phyloP scores from a whole-genome alignment of 2,888 invertebrate species.

The Caenorhabditis doughertyi region DNA sequence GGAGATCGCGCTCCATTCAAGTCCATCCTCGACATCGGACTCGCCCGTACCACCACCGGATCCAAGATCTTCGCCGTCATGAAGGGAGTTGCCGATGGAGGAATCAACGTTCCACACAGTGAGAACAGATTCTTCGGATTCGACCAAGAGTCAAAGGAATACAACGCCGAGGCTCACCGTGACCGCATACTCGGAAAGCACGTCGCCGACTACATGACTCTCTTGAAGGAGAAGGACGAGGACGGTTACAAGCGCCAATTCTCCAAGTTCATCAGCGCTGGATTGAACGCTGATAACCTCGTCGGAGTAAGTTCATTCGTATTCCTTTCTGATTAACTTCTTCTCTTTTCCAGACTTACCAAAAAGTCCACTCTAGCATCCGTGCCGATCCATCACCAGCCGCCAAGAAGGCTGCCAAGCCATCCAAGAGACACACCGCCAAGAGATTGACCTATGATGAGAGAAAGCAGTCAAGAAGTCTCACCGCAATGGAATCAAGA shows the following conservation, averaged over 20 bases:
- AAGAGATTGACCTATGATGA: constrained; percentile 93
- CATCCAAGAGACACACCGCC: constrained; percentile 88
- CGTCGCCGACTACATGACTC: constrained; percentile 97
- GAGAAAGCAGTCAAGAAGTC: constrained; percentile 95
- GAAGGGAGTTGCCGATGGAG: constrained; percentile 99
- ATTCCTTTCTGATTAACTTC: background rate
- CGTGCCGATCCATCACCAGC: constrained; percentile 89
- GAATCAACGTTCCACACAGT: constrained; percentile 97
- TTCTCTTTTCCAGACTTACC: constrained; percentile 89
- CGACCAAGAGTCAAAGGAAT: constrained; percentile 93
- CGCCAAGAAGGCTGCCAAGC: constrained; percentile 77
- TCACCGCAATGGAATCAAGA: constrained; percentile 97
- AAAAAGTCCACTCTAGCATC: constrained; percentile 95
- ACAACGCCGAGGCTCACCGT: constrained; percentile 93
- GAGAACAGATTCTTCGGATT: constrained; percentile 98
- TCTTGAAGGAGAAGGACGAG: constrained; percentile 92
- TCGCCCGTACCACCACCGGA: constrained; percentile 97
- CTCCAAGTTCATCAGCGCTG: constrained; percentile 94
- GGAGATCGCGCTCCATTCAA: constrained; percentile 88
- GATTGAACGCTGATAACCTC: constrained; percentile 89
- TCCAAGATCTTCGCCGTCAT: constrained; percentile 98
- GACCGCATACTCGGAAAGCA: constrained; percentile 97
- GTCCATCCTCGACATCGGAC: constrained; percentile 91
- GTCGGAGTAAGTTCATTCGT: constrained; percentile 43
- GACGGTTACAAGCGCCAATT: constrained; percentile 99